Conservation (phyloP, 2,113 vertebrate species). For the Micromys minutus region DNA sequence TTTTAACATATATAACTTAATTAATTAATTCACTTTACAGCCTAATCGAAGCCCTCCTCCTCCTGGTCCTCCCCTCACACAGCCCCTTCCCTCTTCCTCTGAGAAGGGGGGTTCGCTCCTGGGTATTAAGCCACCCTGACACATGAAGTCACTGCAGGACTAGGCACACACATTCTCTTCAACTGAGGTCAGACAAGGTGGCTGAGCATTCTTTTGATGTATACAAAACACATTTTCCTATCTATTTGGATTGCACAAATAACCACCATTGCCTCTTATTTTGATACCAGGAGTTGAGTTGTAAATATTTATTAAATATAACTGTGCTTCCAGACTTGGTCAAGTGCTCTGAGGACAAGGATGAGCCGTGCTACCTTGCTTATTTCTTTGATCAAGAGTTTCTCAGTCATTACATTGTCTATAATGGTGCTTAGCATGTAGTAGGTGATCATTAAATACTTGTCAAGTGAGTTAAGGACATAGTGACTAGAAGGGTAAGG, state of each 20-base stretch:
- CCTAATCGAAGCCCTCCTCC: too few relatives aligned
- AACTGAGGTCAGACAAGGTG: too few relatives aligned
- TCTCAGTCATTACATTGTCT: background rate
- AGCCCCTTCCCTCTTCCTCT: too few relatives aligned
- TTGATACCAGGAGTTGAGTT: background rate
- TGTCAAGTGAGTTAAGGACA: constrained; percentile 22
- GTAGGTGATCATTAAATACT: background rate
- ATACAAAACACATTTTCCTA: background rate
- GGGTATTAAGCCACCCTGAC: too few relatives aligned
- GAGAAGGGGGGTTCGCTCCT: too few relatives aligned
- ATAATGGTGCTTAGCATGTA: background rate
- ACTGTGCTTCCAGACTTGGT: background rate
- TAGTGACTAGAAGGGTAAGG: background rate
- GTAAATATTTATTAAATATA: background rate
- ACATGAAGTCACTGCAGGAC: too few relatives aligned
- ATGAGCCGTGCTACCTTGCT: background rate
- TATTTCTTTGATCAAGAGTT: background rate
- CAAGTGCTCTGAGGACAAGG: background rate
- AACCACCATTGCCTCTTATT: background rate
- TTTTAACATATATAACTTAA: too few relatives aligned
- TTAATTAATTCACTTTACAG: too few relatives aligned
- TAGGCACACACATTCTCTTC: too few relatives aligned
- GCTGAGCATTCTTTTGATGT: background rate
- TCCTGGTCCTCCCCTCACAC: too few relatives aligned
- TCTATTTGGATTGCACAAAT: background rate